Evolutionary conservation across 2,113 vertebrate species (phyloP), one percentile per base, ranked within the genome.

Genomic region (Muntiacus muntjak): DNA sequence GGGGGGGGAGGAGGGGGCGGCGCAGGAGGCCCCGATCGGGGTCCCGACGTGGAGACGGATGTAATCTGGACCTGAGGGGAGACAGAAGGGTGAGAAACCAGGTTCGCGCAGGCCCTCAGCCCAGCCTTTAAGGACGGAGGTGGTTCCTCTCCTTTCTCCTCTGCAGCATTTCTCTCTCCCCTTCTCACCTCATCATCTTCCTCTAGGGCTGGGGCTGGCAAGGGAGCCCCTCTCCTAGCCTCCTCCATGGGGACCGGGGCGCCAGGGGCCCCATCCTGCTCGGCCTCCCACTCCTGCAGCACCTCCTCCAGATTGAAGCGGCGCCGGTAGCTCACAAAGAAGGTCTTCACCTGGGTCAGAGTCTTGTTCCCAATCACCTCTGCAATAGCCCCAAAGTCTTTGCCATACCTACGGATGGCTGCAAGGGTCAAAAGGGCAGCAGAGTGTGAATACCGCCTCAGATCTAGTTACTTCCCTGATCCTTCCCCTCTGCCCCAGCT

Each of bases 291-390:
- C 97, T 99, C 99, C 97, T 99, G 99, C 94, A 99, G 98, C 95
- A 99, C 99, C 98, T 99, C 99, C 91, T 99, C 99, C 96, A 99
- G 98, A 96, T 99, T 99, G 98, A 99, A 99, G 36, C 99, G 99
- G 17, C 99, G 99, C 21, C 99, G 99, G 98, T 99, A 99, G 98
- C 99, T 99, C 97, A 99, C 99, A 23, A 99, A 99, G 98, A 99
- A 99, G 1, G 99, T 99, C 98, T 99, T 99, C 98, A 99, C 99
- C 98, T 99, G 99, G 87, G 99, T 99, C 3, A 99, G 98, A 0
- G 99, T 99, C 98, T 99, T 99, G 97, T 99, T 99, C 64, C 99
- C 99, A 8, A 99, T 99, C 98, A 99, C 99, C 93, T 99, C 99
- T 0, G 99, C 99, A 16, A 99, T 99, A 96, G 99, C 99, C 12